Evolutionary conservation across 1,140 invertebrate species (phyloP).

Genomic region (Sycobia sp.): DNA sequence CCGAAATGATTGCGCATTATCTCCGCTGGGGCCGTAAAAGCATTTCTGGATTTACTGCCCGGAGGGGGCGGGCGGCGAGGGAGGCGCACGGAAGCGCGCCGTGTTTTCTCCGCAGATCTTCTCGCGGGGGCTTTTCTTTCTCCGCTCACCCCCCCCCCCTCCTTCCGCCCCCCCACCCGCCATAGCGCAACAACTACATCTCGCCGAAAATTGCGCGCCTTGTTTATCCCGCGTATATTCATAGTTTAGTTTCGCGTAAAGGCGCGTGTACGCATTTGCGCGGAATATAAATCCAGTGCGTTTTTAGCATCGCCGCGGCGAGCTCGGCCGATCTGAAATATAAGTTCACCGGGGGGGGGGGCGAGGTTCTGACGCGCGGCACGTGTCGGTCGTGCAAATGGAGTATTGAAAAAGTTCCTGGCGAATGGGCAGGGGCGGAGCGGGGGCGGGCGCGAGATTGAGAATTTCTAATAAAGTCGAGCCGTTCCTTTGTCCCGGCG

Average conservation of each 20-base stretch:
- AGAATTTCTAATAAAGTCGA: constrained; percentile 47
- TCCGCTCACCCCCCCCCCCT: background rate
- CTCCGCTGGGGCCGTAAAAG: constrained; percentile 51
- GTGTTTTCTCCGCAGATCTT: constrained; percentile 37
- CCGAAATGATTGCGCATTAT: constrained; percentile 63
- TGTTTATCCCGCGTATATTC: no score
- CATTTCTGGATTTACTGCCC: constrained; percentile 57
- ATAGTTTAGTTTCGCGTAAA: no score
- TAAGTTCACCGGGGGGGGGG: no score
- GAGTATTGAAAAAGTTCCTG: constrained; percentile 49
- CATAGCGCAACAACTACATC: no score
- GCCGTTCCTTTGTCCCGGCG: background rate
- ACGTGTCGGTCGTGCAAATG: constrained; percentile 29
- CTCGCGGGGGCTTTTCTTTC: constrained; percentile 9
- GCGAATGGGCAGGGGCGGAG: no score
- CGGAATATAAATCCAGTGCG: no score
- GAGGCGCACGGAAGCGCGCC: constrained; percentile 25
- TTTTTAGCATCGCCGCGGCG: no score
- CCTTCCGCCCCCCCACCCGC: background rate
- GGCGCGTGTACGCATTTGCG: no score
- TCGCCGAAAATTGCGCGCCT: no score
- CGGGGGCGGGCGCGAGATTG: constrained; percentile 22
- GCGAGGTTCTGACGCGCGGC: background rate
- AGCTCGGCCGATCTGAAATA: no score
- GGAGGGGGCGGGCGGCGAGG: constrained; percentile 35